phyloP scores from a whole-genome alignment of 2,797 vertebrate genomes.

The Mus caroli region DNA sequence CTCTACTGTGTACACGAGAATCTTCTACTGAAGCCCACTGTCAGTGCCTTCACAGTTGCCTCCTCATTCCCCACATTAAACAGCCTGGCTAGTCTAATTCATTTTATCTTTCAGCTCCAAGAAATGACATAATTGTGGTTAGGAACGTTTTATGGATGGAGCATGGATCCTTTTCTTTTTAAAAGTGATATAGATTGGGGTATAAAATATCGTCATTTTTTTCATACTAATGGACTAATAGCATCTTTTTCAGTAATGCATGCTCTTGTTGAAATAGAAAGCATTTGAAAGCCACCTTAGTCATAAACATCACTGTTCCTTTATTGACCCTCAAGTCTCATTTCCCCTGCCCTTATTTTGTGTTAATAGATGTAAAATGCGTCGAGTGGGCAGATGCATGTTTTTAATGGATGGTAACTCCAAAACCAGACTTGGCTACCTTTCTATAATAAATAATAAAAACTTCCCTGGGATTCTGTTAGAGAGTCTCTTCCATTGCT shows the following conservation, averaged over 20 bases:
- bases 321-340: constrained; percentile 21
- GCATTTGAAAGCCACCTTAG: background rate
- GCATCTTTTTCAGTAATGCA: background rate
- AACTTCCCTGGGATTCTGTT: background rate
- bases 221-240: background rate
- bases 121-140: background rate
- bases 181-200: background rate
- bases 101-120: background rate
- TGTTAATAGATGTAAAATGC: background rate
- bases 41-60: background rate
- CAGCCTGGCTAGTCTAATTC: background rate
- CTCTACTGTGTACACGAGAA: background rate
- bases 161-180: background rate
- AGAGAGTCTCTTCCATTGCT: background rate
- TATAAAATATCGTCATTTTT: background rate
- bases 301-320: background rate
- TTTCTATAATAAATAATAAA: background rate
- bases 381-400: background rate
- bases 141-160: constrained; percentile 21
- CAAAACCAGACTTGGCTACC: background rate
- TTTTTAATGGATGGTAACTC: background rate
- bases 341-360: background rate
- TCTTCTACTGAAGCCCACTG: background rate
- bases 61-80: constrained; percentile 5
- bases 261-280: background rate